Conservation (phyloP, 2,888 invertebrate species). For the Leptodirus hochenwartii region DNA sequence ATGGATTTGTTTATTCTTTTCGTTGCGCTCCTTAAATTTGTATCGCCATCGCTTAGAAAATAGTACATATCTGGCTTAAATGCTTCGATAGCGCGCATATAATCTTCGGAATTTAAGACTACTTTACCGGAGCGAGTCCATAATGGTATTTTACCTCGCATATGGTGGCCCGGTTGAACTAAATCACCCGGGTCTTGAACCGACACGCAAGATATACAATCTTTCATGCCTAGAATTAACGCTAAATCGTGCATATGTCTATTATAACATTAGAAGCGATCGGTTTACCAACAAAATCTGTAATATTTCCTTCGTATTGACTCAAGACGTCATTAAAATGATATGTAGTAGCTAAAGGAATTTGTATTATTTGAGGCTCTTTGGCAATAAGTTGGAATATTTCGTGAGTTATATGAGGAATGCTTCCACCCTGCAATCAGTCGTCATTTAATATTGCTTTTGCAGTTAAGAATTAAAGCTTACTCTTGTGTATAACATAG, state of each 20-base stretch:
- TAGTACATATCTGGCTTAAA: slow-evolving; percentile 70
- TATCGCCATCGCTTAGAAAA: slow-evolving; percentile 63
- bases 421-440: slow-evolving; percentile 48
- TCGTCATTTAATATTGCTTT: slow-evolving; percentile 4
- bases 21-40: slow-evolving; percentile 40
- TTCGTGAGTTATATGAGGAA: slow-evolving; percentile 67
- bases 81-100: slow-evolving; percentile 59
- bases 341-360: slow-evolving; percentile 51
- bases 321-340: slow-evolving; percentile 42
- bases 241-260: slow-evolving; percentile 1
- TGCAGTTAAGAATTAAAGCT: slow-evolving; percentile 9
- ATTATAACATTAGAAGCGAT: background rate
- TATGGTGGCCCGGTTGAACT: slow-evolving; percentile 53
- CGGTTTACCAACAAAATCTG: slow-evolving; percentile 39
- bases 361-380: slow-evolving; percentile 43
- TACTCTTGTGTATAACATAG: slow-evolving; percentile 60
- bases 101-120: slow-evolving; percentile 40
- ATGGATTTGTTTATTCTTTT: slow-evolving; percentile 59
- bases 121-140: slow-evolving; percentile 67
- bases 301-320: slow-evolving; percentile 42
- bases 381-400: slow-evolving; percentile 45
- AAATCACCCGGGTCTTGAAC: slow-evolving; percentile 51
- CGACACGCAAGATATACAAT: slow-evolving; percentile 31
- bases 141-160: slow-evolving; percentile 48
- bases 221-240: slow-evolving; percentile 29